Conservation (phyloP, 2,113 vertebrate species). For the Macrotis lagotis region DNA sequence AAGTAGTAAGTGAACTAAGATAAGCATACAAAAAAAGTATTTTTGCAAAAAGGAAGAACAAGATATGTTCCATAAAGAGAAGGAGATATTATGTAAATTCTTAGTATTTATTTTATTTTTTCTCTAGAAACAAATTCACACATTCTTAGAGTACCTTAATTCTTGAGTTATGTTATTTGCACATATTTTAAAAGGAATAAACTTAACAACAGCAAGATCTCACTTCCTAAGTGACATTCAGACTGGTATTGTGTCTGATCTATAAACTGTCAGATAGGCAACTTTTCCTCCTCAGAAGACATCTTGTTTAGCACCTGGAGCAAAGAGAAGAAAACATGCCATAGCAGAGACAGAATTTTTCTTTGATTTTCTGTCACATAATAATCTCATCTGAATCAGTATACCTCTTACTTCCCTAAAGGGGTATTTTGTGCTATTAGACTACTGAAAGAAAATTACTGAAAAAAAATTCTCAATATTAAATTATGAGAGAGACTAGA, state of each 20-base stretch:
- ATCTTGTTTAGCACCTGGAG: slow-evolving; percentile 51
- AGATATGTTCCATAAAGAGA: background rate
- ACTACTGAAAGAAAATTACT: background rate
- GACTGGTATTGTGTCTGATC: slow-evolving; percentile 71
- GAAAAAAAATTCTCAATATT: background rate
- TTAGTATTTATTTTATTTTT: background rate
- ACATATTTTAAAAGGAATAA: slow-evolving; percentile 63
- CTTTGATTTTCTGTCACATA: slow-evolving; percentile 48
- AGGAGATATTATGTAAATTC: background rate
- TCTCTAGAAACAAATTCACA: background rate
- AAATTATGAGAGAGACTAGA: background rate
- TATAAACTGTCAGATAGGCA: slow-evolving; percentile 29
- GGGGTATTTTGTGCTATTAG: background rate
- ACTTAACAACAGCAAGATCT: background rate
- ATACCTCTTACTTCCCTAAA: slow-evolving; percentile 1
- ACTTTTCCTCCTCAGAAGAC: slow-evolving; percentile 53
- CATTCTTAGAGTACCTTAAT: slow-evolving; percentile 46
- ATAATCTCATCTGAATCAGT: background rate
- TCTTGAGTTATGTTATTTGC: slow-evolving; percentile 74
- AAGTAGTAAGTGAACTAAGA: background rate
- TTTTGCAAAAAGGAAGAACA: background rate
- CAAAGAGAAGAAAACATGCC: slow-evolving; percentile 38
- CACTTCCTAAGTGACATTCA: slow-evolving; percentile 69
- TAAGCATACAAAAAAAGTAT: background rate
- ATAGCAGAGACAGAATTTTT: slow-evolving; percentile 24